Percentiles rank a stretch among this genome's conserved stretches.
phyloP scores from a whole-genome alignment of 2,797 vertebrate genomes.

The Liasis olivaceus region DNA sequence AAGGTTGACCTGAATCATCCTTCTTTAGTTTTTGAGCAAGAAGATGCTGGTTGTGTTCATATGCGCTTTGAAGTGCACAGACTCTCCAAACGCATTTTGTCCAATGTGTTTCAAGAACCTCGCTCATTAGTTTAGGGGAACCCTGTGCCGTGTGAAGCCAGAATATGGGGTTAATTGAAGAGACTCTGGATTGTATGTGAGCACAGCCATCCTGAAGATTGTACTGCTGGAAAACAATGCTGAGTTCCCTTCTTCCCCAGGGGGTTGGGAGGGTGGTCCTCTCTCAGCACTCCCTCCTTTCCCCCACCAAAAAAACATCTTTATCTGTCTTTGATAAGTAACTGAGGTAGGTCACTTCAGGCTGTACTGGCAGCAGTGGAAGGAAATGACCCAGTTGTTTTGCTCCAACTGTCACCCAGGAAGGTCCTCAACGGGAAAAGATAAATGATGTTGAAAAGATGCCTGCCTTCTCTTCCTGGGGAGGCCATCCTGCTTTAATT shows the following conservation, averaged over 20 bases:
- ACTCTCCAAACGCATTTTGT: too few species aligned
- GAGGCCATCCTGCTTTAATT: background rate
- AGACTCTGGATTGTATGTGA: too few species aligned
- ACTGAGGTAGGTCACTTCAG: background rate
- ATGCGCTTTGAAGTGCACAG: too few species aligned
- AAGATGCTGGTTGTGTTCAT: too few species aligned
- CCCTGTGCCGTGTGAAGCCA: background rate
- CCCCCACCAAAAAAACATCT: background rate
- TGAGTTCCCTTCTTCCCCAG: background rate
- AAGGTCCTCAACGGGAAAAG: background rate
- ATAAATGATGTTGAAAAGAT: background rate
- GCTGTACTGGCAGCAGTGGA: background rate
- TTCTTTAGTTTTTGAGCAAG: too few species aligned
- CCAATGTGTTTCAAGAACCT: too few species aligned
- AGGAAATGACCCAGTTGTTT: conserved; percentile 10
- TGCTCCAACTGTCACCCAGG: background rate
- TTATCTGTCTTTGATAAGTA: background rate
- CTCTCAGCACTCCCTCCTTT: too few species aligned
- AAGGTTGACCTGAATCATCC: too few species aligned
- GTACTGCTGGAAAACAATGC: background rate
- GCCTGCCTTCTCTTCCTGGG: background rate
- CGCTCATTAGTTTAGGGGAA: background rate
- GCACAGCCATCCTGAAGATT: too few species aligned
- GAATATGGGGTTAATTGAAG: background rate
- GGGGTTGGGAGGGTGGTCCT: too few species aligned